Base-by-base conservation (phyloP, 1,140 invertebrate species). In the Diachasmimorpha longicaudata region DNA sequence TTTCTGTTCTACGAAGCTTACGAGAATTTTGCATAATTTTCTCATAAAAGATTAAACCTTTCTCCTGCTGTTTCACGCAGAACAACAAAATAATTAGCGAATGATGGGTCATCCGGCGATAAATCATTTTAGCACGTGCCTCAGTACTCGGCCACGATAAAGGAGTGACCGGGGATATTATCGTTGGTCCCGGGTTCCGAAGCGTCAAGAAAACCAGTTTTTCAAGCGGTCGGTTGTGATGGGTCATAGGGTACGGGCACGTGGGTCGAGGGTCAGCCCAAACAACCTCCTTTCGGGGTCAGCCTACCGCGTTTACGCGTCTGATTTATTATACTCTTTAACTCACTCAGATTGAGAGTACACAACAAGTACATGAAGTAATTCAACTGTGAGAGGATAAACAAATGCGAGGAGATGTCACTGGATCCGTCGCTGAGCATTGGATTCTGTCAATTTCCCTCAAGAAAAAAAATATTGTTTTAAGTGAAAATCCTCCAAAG, bases 231-330 rank as follows among this genome's bases (percentile, higher is more conserved):
- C 82, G 82, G 83, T 87, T 85, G 25, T 78, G 81, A 79, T 81
- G 81, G 86, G 85, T 83, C 81, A 83, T 76, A 78, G 85, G 85
- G 83, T 85, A 82, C 78, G 83, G 87, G 86, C 84, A 85, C 81
- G 81, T 72, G 78, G 87, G 87, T 86, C 87, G 83, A 81, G 82
- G 87, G 86, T 88, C 86, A 87, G 86, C 82, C 88, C 85, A 89
- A 89, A 89, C 85, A 88, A 87, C 81, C 85, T 84, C 81, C 86
- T 82, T 80, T 83, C 82, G 80, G 78, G 85, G 87, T 88, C 87
- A 87, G 81, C 81, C 82, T 80, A 86, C 83, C 80, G 79, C 79
- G 82, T 81, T 81, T 81, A 81, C 79, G 72, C 75, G 74, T 79
- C 81, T 89, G 87, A 89, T 89, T 89, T 89, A 89, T 87, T 84